Conservation (phyloP, 1,140 invertebrate species). For the Dufourea novaeangliae region DNA sequence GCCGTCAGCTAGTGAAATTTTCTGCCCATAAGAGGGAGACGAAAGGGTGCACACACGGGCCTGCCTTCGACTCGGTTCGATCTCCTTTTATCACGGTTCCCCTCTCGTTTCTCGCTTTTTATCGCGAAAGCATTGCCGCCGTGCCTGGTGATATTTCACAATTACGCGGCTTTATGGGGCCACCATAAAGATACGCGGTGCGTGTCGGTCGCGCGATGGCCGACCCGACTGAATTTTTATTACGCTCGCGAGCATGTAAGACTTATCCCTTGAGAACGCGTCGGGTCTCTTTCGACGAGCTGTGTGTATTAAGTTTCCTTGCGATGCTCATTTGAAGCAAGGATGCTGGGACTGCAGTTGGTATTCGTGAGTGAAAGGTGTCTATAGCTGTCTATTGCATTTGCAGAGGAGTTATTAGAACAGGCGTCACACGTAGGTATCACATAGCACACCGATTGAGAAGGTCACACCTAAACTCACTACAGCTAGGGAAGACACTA, state of each 20-base stretch:
- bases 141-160: slow-evolving; percentile 75
- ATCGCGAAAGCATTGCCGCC: slow-evolving; percentile 66
- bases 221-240: slow-evolving; percentile 73
- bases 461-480: no score
- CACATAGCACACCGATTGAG: no score
- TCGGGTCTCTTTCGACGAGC: not conserved
- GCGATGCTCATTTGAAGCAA: slow-evolving; percentile 30
- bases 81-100: not conserved
- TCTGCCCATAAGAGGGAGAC: slow-evolving; percentile 21
- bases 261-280: slow-evolving; percentile 50
- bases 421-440: no score
- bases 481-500: no score
- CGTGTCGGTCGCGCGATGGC: slow-evolving; percentile 74
- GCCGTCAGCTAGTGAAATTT: slow-evolving; percentile 67
- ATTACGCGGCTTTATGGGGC: slow-evolving; percentile 77
- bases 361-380: not conserved
- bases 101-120: slow-evolving; percentile 53
- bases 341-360: not conserved
- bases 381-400: no score
- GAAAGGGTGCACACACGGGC: not conserved
- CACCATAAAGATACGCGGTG: slow-evolving; percentile 76
- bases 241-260: slow-evolving; percentile 54
- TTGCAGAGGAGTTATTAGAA: no score
- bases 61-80: not conserved
- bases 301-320: slow-evolving; percentile 6